Conservation (phyloP, 2,797 vertebrate species). For the Hephaestus fuliginosus region DNA sequence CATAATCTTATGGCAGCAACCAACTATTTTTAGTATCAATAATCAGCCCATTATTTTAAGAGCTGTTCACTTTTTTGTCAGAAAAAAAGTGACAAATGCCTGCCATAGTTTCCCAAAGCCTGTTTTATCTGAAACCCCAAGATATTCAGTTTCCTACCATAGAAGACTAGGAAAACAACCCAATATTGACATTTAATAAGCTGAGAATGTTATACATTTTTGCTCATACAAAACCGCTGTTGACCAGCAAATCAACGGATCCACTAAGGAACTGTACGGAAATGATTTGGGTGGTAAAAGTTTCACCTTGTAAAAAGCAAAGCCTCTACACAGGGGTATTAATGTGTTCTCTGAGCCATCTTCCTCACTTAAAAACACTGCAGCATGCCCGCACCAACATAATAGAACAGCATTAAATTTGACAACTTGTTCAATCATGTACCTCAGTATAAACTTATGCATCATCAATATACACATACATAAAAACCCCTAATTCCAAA, state of each 20-base stretch:
- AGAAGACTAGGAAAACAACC: background rate
- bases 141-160: background rate
- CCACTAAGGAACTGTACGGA: background rate
- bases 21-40: background rate
- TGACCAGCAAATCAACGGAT: background rate
- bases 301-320: background rate
- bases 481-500: background rate
- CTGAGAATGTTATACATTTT: background rate
- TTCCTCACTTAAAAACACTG: background rate
- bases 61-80: background rate
- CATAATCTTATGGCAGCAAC: background rate
- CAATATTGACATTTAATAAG: background rate
- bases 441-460: background rate
- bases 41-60: background rate
- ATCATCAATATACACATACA: background rate
- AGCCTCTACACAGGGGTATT: background rate
- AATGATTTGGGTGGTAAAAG: background rate
- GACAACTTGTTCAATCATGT: background rate
- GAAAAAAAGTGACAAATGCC: background rate
- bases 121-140: conserved; percentile 1
- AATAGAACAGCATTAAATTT: background rate
- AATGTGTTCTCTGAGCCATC: background rate
- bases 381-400: background rate
- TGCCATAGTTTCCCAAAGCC: background rate
- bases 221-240: background rate